Percentiles rank a stretch among this genome's conserved stretches.
These are phyloP conservation scores for Aspidiotus destructor DNA, from an alignment of 2,888 invertebrate genomes.

Conservation along the genomic window DNA sequence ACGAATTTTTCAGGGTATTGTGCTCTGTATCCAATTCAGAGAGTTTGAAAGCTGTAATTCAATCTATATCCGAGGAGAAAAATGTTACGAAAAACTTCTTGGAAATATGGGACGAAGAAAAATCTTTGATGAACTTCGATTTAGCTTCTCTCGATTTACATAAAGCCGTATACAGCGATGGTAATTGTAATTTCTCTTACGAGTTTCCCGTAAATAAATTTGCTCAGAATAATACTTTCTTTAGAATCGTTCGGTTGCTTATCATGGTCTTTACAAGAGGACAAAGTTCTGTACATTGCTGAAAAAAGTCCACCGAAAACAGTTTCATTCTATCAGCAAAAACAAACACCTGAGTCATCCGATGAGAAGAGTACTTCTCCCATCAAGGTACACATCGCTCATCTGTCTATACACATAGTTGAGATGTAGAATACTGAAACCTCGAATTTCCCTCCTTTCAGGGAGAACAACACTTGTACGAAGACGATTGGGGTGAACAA, in stretches of 20 bases:
- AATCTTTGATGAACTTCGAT: slow-evolving; percentile 55
- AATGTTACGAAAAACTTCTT: slow-evolving; percentile 55
- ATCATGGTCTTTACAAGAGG: slow-evolving; percentile 64
- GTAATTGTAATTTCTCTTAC: slow-evolving; percentile 44
- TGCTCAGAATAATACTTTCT: slow-evolving; percentile 32
- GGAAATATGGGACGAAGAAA: slow-evolving; percentile 60
- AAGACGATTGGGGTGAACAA: slow-evolving; percentile 79
- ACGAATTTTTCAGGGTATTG: slow-evolving; percentile 46
- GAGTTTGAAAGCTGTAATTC: slow-evolving; percentile 45
- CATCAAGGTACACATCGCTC: too few species aligned
- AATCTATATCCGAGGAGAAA: slow-evolving; percentile 53
- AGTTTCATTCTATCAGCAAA: slow-evolving; percentile 63
- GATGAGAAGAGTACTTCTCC: slow-evolving; percentile 39
- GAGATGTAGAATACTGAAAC: neutral
- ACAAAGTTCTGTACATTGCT: slow-evolving; percentile 64
- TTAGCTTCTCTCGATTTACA: slow-evolving; percentile 62
- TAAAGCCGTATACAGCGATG: slow-evolving; percentile 68
- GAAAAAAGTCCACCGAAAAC: slow-evolving; percentile 67
- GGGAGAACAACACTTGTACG: slow-evolving; percentile 62
- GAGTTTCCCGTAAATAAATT: neutral
- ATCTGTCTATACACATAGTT: slow-evolving; percentile 34
- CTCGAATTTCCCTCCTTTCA: slow-evolving; percentile 39
- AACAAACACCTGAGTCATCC: slow-evolving; percentile 40
- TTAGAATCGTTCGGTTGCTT: slow-evolving; percentile 57
- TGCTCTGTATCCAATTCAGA: slow-evolving; percentile 52